phyloP scores from a whole-genome alignment of 2,888 invertebrate species.

The Enchytraeus crypticus region DNA sequence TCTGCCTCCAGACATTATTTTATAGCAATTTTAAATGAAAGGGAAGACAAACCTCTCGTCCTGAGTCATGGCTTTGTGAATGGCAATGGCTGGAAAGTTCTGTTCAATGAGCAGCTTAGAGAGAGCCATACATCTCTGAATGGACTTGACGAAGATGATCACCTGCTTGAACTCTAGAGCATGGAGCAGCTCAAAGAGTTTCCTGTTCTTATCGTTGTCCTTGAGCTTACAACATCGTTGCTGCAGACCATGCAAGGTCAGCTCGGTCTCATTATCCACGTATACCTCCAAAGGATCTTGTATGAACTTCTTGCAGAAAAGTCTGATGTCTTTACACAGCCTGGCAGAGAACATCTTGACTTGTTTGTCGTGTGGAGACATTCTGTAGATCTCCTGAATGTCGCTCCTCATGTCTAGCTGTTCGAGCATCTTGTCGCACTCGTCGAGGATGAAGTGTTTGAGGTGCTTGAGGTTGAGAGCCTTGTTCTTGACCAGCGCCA shows the following conservation, averaged over 20 bases:
- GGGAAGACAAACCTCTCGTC: conserved; percentile 64
- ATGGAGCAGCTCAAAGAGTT: conserved; percentile 92
- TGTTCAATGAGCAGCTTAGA: conserved; percentile 90
- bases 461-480: conserved; percentile 85
- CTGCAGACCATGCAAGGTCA: conserved; percentile 94
- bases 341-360: conserved; percentile 99
- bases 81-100: conserved; percentile 98
- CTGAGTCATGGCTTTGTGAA: conserved; percentile 94
- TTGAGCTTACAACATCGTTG: conserved; percentile 98
- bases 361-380: conserved; percentile 98
- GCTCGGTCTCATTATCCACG: conserved; percentile 97
- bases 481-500: conserved; percentile 79
- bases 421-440: conserved; percentile 99
- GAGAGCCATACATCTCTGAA: conserved; percentile 92
- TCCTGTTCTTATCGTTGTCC: conserved; percentile 98
- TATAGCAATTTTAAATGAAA: no score
- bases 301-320: conserved; percentile 99
- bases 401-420: conserved; percentile 96
- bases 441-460: conserved; percentile 97
- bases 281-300: conserved; percentile 99
- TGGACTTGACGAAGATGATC: conserved; percentile 97
- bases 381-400: conserved; percentile 97
- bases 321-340: conserved; percentile 95
- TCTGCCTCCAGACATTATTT: no score
- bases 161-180: conserved; percentile 99